Conservation (phyloP, 1,140 invertebrate genomes). For the Babylonia areolata region DNA sequence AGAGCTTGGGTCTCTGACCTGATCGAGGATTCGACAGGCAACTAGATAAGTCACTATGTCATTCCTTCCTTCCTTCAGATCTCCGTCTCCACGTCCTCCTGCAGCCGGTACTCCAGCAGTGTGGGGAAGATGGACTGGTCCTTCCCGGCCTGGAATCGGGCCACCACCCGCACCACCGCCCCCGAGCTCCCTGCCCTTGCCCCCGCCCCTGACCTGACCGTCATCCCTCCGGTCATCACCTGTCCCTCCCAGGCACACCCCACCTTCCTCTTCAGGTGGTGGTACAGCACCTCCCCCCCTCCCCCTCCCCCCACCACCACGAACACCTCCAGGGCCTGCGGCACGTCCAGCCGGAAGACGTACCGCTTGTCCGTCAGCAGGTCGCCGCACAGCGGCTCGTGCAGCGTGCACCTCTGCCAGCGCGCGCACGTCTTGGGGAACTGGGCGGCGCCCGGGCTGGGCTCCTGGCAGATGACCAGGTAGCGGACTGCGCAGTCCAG, state of each 20-base stretch:
- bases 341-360: slow-evolving; percentile 68
- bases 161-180: slow-evolving; percentile 61
- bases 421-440: slow-evolving; percentile 72
- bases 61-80: slow-evolving; percentile 48
- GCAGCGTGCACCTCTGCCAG: slow-evolving; percentile 71
- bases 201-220: not conserved
- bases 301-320: slow-evolving; percentile 68
- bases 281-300: slow-evolving; percentile 70
- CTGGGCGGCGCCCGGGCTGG: slow-evolving; percentile 61
- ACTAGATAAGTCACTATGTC: not conserved
- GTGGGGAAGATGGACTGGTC: slow-evolving; percentile 67
- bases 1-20: too few species aligned
- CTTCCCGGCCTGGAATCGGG: slow-evolving; percentile 60
- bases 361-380: slow-evolving; percentile 67
- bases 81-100: slow-evolving; percentile 70
- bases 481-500: slow-evolving; percentile 72
- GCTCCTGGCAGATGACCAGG: slow-evolving; percentile 71
- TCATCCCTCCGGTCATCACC: slow-evolving; percentile 64
- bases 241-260: slow-evolving; percentile 71
- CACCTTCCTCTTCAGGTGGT: slow-evolving; percentile 67
- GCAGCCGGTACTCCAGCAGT: slow-evolving; percentile 67
- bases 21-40: not conserved
- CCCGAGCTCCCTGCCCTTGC: slow-evolving; percentile 54
- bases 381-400: slow-evolving; percentile 73
- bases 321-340: slow-evolving; percentile 71